Evolutionary conservation across 2,888 invertebrate species (phyloP), one percentile per base, ranked within the genome.

Genomic region (Nomada lathburiana): DNA sequence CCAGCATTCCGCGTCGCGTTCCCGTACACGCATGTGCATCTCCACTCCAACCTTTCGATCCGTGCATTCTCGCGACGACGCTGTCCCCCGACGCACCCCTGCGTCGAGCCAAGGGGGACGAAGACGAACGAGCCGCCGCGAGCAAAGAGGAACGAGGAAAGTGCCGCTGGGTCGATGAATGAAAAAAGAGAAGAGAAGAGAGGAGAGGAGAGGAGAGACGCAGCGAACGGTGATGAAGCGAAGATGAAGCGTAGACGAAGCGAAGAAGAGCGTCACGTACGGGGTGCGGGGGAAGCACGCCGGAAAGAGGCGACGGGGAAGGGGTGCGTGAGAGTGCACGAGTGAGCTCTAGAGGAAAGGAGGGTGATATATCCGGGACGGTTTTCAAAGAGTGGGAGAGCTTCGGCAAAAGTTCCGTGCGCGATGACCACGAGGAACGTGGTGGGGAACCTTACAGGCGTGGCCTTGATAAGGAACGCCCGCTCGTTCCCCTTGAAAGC

Each of bases 1-100:
- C 88, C 87, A 86, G 90, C 90, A 90, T 90, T 90, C 91, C 90
- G 87, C 75, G 83, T 69, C 80, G 82, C 88, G 90, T 91, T 91
- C 90, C 90, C 90, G 86, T 82, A 74, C 73, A 76, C 78, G 86
- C 82, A 72, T 76, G 82, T 78, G 78, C 82, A 76, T 83, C 85
- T 76, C 87, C 87, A 71, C 85, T 76, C 87, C 87, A 71, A 4
- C 84, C 88, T 89, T 73, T 86, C 80, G 89, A 89, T 90, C 89
- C 90, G 85, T 83, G 86, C 90, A 89, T 91, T 89, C 91, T 65
- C 67, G 59, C 82, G 85, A 76, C 82, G 73, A 65, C 81, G 72
- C 16, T 1, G 13, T 67, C 72, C 71, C 64, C 67, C 68, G 60
- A 16, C 69, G 13, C 64, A 70, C 71, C 62, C 67, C 68, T 50